Evolutionary conservation across 2,888 invertebrate species (phyloP).

Genomic region (Isotomurus palustris): DNA sequence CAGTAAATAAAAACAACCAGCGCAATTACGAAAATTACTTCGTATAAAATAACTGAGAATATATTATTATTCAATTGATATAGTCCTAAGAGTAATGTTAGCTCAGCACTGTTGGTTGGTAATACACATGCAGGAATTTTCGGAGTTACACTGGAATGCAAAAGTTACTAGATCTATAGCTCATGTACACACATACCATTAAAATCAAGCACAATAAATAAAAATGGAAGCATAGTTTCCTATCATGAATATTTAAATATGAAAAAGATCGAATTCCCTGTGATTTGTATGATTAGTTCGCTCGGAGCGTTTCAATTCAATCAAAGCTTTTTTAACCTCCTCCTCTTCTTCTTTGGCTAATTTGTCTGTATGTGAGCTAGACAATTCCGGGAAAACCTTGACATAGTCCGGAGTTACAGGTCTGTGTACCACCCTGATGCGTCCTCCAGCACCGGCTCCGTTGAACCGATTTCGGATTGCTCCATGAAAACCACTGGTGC

Average conservation of each 20-base stretch:
- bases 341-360: slow-evolving; percentile 46
- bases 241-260: background rate
- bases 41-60: too few species aligned
- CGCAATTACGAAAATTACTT: too few species aligned
- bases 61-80: too few species aligned
- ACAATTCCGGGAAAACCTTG: slow-evolving; percentile 46
- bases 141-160: too few species aligned
- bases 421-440: slow-evolving; percentile 44
- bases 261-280: background rate
- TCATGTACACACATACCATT: too few species aligned
- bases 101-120: too few species aligned
- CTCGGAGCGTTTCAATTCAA: slow-evolving; percentile 45
- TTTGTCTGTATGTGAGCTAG: slow-evolving; percentile 44
- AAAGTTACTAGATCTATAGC: too few species aligned
- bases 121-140: too few species aligned
- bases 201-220: too few species aligned
- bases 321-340: slow-evolving; percentile 47
- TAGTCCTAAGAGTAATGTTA: too few species aligned
- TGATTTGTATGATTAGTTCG: slow-evolving; percentile 16
- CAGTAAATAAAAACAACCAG: too few species aligned
- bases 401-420: slow-evolving; percentile 46
- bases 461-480: slow-evolving; percentile 36
- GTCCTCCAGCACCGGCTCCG: slow-evolving; percentile 20
- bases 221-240: background rate
- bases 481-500: slow-evolving; percentile 20